Evolutionary conservation across 2,113 vertebrate species (phyloP).

Genomic region (Apeltes quadracus): DNA sequence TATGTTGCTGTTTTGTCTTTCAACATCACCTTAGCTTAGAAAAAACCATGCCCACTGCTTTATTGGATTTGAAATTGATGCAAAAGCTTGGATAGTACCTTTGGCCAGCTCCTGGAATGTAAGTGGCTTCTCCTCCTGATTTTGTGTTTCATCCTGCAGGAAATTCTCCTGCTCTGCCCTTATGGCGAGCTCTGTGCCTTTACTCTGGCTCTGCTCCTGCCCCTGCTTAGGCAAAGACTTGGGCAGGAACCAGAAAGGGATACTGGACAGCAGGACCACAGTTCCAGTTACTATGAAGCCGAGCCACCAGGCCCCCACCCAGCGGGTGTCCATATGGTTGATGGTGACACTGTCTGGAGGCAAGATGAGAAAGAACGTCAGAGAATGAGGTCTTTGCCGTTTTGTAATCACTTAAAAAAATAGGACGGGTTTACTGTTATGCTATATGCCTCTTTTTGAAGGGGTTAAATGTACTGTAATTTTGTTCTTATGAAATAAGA

Average conservation of each 20-base stretch:
- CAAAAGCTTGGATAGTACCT: conserved; percentile 72
- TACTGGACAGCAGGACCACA: conserved; percentile 83
- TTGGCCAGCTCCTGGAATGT: conserved; percentile 84
- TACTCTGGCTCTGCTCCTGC: conserved; percentile 37
- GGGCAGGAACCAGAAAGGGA: conserved; percentile 95
- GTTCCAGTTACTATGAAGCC: conserved; percentile 88
- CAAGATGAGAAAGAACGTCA: not conserved
- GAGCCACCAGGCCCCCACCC: conserved; percentile 99
- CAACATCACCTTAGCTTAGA: not conserved
- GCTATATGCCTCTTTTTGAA: not conserved
- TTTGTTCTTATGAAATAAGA: not conserved
- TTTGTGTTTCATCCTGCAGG: conserved; percentile 61
- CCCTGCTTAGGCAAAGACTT: conserved; percentile 82
- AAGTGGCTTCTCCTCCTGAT: conserved; percentile 40
- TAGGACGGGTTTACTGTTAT: not conserved
- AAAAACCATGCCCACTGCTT: not conserved
- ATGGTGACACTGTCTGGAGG: conserved; percentile 84
- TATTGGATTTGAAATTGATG: not conserved
- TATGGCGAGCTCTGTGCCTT: conserved; percentile 42
- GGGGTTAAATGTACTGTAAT: not conserved
- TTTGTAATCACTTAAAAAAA: not conserved
- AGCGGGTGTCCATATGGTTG: conserved; percentile 87
- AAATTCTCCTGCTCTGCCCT: conserved; percentile 74
- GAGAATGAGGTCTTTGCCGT: not conserved
- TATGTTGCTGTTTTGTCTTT: not conserved